Evolutionary conservation across 2,888 invertebrate genomes (phyloP).

Genomic region (Epirrhoe tristata): DNA sequence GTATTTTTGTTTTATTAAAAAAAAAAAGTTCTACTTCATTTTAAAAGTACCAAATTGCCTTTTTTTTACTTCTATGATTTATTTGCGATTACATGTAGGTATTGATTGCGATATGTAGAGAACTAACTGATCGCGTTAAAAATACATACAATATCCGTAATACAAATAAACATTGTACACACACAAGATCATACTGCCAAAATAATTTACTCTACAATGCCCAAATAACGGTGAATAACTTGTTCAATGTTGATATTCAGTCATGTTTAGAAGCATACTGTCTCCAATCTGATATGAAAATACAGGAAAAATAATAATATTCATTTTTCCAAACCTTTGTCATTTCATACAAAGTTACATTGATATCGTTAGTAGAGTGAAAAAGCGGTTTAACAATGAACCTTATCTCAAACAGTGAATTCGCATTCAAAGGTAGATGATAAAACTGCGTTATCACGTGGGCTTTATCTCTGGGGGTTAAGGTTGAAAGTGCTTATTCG

Average conservation of each 20-base stretch:
- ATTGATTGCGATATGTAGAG: no score
- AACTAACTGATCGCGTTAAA: no score
- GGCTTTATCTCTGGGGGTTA: constrained; percentile 16
- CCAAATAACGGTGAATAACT: neutral
- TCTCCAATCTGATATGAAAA: neutral
- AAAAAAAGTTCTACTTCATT: no score
- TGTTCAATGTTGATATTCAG: neutral
- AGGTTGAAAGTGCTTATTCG: constrained; percentile 16
- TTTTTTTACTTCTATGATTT: no score
- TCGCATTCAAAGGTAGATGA: constrained; percentile 15
- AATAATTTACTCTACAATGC: neutral
- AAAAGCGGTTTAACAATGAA: constrained; percentile 20
- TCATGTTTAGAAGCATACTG: neutral
- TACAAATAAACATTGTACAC: no score
- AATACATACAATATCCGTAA: no score
- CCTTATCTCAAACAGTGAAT: constrained; percentile 24
- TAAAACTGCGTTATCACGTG: constrained; percentile 24
- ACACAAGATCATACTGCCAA: neutral
- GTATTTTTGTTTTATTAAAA: neutral
- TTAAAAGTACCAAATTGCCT: no score
- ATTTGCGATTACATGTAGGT: no score
- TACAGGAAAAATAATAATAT: neutral
- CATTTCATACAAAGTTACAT: constrained; percentile 11
- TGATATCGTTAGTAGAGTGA: constrained; percentile 12
- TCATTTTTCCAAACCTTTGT: constrained; percentile 18